phyloP scores from a whole-genome alignment of 92 coral and sea anemone genomes.

The Phenganax subtilis region DNA sequence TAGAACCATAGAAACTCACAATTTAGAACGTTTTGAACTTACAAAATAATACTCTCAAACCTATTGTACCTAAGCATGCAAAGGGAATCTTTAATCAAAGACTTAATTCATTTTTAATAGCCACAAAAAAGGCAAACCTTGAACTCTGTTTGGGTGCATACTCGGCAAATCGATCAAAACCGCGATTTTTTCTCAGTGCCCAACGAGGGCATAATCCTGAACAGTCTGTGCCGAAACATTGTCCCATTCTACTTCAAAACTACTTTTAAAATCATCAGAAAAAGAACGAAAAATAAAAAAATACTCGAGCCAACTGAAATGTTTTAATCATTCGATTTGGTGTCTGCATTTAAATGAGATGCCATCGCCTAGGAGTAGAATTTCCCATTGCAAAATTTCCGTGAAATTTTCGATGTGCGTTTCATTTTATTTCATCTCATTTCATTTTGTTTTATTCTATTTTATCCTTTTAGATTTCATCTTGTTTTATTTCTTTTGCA shows the following conservation, averaged over 20 bases:
- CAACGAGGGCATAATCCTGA: slow-evolving; percentile 83
- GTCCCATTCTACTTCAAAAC: slow-evolving; percentile 77
- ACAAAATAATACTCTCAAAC: too few relatives aligned
- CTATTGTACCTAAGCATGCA: background rate
- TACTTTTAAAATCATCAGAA: slow-evolving; percentile 26
- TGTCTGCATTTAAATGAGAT: background rate
- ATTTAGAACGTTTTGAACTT: too few relatives aligned
- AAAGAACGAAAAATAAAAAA: background rate
- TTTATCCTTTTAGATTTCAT: too few relatives aligned
- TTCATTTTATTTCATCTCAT: too few relatives aligned
- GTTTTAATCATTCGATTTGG: background rate
- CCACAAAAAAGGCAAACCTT: background rate
- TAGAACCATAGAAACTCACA: too few relatives aligned
- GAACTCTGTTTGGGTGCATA: slow-evolving; percentile 84
- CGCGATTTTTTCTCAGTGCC: slow-evolving; percentile 76
- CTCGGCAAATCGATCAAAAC: slow-evolving; percentile 90
- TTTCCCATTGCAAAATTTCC: background rate
- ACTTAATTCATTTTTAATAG: slow-evolving; percentile 48
- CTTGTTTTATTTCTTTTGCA: too few relatives aligned
- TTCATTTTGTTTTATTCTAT: too few relatives aligned
- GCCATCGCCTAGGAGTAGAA: slow-evolving; percentile 17
- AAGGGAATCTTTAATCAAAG: background rate
- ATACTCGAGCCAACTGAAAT: background rate
- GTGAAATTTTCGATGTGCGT: background rate
- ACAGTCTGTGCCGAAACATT: slow-evolving; percentile 95